Base-by-base conservation (phyloP, 2,888 invertebrate genomes). In the Scrobipalpa costella region DNA sequence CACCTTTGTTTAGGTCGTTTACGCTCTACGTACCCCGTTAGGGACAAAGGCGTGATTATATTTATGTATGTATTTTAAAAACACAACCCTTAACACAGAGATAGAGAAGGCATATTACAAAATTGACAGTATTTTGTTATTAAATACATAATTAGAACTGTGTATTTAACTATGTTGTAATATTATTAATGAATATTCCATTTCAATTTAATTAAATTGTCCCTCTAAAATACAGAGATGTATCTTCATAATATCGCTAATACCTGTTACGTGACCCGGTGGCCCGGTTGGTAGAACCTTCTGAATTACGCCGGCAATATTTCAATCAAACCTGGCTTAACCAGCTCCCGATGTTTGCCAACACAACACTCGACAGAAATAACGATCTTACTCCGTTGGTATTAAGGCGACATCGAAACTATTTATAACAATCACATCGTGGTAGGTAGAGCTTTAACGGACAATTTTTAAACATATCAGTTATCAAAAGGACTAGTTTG, bases 311-410 rank as follows among this genome's bases (percentile, higher is more conserved):
- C 77, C 78, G 79, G 85, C 84, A 84, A 88, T 90, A 90, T 88
- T 88, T 90, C 89, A 91, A 91, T 91, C 89, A 90, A 79, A 77
- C 78, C 72, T 68, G 84, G 88, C 86, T 90, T 89, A 88, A 76
- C 71, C 75, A 74, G 76, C 79, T 80, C 77, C 79, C 80, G 68
- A 68, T 90, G 87, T 90, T 90, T 90, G 86, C 86, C 77, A 84
- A 44, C 44, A 44, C 44, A 87, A 86, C 81, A 81, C 72, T 71
- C 70, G 78, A 81, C 83, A 67, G 74, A 73, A 77, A 76, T 75
- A 73, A 76, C 76, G 76, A 77, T 71, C 70, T 75, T 76, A 78
- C 77, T 76, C 77, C 72, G 33, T 50, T 69, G 67, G 62, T 63
- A 64, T 66, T 64, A 71, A 64, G 67, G 68, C 62, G 61, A 63